Conservation (phyloP, 1,140 invertebrate genomes). For the Sycophila sp. region DNA sequence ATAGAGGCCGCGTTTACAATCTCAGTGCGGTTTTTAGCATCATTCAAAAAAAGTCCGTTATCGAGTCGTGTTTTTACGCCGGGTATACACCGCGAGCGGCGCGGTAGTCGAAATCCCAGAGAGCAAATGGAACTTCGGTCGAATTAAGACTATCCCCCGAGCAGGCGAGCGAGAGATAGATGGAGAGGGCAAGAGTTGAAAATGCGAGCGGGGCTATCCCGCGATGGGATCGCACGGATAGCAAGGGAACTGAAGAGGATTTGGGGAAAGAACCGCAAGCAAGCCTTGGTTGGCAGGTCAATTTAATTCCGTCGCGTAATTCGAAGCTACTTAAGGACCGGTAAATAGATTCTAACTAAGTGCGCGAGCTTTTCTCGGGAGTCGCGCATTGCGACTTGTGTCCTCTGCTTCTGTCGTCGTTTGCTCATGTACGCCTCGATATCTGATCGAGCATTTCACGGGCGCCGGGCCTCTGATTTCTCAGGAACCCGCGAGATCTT, state of each 20-base stretch:
- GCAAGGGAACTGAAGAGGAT: not conserved
- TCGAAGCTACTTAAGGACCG: conserved; percentile 18
- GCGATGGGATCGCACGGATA: not conserved
- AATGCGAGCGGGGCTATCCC: not conserved
- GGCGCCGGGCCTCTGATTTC: no score
- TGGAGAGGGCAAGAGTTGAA: not conserved
- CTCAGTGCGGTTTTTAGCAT: not conserved
- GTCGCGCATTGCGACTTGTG: no score
- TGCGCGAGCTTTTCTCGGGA: not conserved
- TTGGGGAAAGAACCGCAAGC: conserved; percentile 6
- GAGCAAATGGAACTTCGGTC: conserved; percentile 11
- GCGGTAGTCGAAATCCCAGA: not conserved
- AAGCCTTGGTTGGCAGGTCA: conserved; percentile 21
- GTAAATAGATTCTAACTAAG: conserved; percentile 12
- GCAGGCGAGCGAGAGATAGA: conserved; percentile 8
- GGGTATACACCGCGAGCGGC: not conserved
- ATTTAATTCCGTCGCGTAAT: conserved; percentile 25
- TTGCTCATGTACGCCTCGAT: no score
- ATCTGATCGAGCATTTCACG: no score
- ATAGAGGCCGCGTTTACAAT: not conserved
- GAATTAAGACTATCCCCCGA: conserved; percentile 21
- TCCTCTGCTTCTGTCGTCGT: no score
- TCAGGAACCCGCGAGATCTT: no score
- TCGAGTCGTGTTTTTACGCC: conserved; percentile 3
- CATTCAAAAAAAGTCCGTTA: not conserved